These are phyloP conservation scores for Carassius carassius DNA, from an alignment of 2,113 vertebrate genomes.

Conservation along the genomic window DNA sequence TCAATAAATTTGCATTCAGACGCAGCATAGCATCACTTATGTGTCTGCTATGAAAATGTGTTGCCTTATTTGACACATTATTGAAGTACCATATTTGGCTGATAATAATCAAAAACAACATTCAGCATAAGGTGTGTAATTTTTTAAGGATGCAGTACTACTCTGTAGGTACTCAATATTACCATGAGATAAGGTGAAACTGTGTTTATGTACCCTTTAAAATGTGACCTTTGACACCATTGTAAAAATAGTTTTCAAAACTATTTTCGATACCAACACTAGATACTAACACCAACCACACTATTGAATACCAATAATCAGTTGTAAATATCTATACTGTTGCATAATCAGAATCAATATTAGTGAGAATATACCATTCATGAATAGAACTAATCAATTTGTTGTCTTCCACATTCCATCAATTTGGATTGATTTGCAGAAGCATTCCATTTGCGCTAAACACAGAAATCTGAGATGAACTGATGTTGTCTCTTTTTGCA, in stretches of 20 bases:
- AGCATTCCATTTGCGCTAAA: neutral
- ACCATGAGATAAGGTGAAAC: no score
- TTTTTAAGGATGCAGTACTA: neutral
- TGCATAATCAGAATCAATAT: neutral
- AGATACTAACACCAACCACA: neutral
- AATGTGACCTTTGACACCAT: neutral
- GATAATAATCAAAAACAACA: neutral
- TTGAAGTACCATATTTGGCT: neutral
- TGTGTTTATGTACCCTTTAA: no score
- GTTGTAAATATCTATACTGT: neutral
- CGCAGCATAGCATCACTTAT: neutral
- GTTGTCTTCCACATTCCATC: constrained; percentile 14
- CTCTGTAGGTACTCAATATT: no score
- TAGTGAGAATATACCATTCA: neutral
- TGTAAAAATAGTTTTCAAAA: neutral
- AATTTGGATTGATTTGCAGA: constrained; percentile 15
- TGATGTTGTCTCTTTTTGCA: neutral
- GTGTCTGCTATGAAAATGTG: neutral
- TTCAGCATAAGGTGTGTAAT: neutral
- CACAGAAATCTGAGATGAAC: neutral
- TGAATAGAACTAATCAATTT: neutral
- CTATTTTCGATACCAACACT: neutral
- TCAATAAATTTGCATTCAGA: neutral
- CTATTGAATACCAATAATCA: neutral
- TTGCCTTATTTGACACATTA: neutral